Conservation (phyloP, 2,888 invertebrate genomes). For the Acanthococcus lagerstroemiae region DNA sequence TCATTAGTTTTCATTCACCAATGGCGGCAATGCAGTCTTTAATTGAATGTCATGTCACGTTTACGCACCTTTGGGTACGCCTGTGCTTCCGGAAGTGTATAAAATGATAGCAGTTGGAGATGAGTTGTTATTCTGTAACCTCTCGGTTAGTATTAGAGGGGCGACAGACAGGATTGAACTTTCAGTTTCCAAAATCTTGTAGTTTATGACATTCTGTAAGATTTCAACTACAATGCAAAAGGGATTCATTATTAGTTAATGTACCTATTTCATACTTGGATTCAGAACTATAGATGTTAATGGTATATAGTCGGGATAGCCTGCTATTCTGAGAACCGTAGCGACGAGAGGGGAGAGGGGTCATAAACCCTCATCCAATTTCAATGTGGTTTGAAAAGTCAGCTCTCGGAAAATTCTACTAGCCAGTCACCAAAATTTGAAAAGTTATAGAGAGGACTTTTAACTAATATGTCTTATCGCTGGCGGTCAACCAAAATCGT, state of each 20-base stretch:
- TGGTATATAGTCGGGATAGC: too few species aligned
- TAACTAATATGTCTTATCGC: too few species aligned
- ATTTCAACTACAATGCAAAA: not conserved
- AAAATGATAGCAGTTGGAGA: slow-evolving; percentile 54
- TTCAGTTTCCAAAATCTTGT: slow-evolving; percentile 31
- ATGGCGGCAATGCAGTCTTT: not conserved
- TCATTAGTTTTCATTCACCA: not conserved
- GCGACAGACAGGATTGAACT: slow-evolving; percentile 9
- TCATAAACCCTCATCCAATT: too few species aligned
- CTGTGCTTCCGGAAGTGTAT: slow-evolving; percentile 84
- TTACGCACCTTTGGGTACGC: slow-evolving; percentile 75
- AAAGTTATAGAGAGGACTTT: too few species aligned
- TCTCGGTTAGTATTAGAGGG: slow-evolving; percentile 30
- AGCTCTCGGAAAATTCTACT: too few species aligned
- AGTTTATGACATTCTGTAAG: slow-evolving; percentile 11
- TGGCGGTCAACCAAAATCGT: too few species aligned
- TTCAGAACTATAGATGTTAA: too few species aligned
- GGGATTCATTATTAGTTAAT: not conserved
- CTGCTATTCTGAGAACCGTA: too few species aligned
- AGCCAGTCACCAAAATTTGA: too few species aligned
- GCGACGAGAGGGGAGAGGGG: too few species aligned
- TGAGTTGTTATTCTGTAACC: slow-evolving; percentile 7
- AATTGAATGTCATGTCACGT: not conserved
- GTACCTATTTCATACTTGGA: not conserved
- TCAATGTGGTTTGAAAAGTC: too few species aligned